These are phyloP conservation scores for Eurystomus glaucurus DNA, from an alignment of 2,797 vertebrate species.

Conservation along the genomic window DNA sequence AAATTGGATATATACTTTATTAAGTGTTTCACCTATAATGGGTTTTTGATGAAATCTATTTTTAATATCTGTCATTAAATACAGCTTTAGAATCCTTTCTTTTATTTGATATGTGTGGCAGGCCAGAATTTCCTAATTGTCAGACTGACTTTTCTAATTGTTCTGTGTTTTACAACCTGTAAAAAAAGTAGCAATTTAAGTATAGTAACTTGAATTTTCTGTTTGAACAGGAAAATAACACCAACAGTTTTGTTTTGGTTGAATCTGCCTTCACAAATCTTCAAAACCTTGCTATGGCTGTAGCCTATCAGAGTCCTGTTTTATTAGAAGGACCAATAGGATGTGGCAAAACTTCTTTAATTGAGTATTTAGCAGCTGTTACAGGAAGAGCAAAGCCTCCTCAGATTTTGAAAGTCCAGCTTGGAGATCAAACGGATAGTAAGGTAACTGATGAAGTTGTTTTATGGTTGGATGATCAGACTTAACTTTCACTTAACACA, in stretches of 20 bases:
- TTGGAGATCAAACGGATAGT: conserved; percentile 98
- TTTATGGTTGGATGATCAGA: not conserved
- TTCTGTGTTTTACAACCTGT: not conserved
- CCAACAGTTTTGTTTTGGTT: conserved; percentile 87
- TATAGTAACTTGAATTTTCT: conserved; percentile 43
- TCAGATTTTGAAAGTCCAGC: conserved; percentile 95
- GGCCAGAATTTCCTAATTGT: not conserved
- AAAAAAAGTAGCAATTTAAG: not conserved
- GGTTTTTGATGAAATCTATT: not conserved
- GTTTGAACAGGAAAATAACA: conserved; percentile 61
- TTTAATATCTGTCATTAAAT: not conserved
- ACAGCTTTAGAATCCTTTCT: not conserved
- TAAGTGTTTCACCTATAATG: not conserved
- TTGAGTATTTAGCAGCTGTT: conserved; percentile 91
- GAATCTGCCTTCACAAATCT: conserved; percentile 92
- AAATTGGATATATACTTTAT: not conserved
- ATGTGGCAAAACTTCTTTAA: conserved; percentile 94
- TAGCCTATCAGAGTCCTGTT: conserved; percentile 91
- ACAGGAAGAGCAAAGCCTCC: conserved; percentile 91
- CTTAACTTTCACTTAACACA: not conserved
- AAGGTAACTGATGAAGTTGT: conserved; percentile 87
- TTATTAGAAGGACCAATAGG: conserved; percentile 96
- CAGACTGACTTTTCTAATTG: not conserved
- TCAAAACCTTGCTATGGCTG: conserved; percentile 92
- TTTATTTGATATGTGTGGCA: not conserved